These are phyloP conservation scores for Cochlearius cochlearius DNA, from an alignment of 2,113 vertebrate genomes.

Conservation along the genomic window DNA sequence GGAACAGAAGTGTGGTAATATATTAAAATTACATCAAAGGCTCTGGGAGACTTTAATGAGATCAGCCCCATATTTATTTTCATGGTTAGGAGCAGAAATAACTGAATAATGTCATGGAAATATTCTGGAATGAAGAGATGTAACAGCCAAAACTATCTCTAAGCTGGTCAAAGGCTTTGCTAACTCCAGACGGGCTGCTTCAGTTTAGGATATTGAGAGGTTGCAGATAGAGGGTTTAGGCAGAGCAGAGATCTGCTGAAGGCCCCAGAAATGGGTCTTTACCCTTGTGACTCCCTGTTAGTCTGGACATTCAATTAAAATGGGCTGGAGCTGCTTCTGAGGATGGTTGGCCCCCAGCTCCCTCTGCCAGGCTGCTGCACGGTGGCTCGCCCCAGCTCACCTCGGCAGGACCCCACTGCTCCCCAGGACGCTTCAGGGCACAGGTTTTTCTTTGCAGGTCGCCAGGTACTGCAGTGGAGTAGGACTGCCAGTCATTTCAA, in stretches of 20 bases:
- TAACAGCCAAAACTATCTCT: background rate
- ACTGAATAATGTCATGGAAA: conserved; percentile 48
- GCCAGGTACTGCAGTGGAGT: background rate
- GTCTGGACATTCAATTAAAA: background rate
- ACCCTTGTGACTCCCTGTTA: rapidly evolving
- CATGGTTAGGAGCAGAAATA: conserved; percentile 55
- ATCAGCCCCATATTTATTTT: conserved; percentile 43
- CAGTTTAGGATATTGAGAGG: background rate
- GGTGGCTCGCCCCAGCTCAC: background rate
- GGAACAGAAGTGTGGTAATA: background rate
- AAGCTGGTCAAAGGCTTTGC: background rate
- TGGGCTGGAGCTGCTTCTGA: background rate
- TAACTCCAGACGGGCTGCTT: background rate
- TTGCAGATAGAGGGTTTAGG: background rate
- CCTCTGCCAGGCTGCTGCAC: background rate
- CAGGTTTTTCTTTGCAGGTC: background rate
- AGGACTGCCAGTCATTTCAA: background rate
- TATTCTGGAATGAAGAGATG: conserved; percentile 23
- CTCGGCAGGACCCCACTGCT: background rate
- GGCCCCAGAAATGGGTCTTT: background rate
- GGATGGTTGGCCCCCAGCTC: background rate
- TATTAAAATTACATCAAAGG: conserved; percentile 62
- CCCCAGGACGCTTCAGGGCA: background rate
- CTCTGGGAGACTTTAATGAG: conserved; percentile 50
- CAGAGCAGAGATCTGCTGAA: background rate